These are phyloP conservation scores for Recurvirostra avosetta DNA, from an alignment of 2,113 vertebrate genomes.

Conservation along the genomic window DNA sequence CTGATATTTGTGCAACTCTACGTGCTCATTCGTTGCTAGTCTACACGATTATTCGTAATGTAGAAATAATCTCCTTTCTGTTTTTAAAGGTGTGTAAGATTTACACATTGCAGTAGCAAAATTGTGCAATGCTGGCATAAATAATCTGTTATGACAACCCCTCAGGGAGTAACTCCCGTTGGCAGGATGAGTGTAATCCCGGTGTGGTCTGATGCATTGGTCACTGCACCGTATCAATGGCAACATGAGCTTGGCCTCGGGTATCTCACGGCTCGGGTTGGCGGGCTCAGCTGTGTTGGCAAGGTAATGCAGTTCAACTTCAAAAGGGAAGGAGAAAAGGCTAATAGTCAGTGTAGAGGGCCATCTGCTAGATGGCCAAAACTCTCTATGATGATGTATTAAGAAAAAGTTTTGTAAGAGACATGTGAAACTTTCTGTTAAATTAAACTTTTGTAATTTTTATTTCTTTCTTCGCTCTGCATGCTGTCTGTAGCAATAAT, in stretches of 20 bases:
- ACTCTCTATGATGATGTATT: background rate
- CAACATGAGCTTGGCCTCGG: background rate
- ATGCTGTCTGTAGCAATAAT: background rate
- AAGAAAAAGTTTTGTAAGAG: background rate
- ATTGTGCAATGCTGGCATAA: background rate
- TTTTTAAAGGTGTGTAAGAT: background rate
- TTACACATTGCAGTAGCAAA: background rate
- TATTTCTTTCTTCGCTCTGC: background rate
- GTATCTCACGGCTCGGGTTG: background rate
- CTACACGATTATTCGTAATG: background rate
- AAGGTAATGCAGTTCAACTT: background rate
- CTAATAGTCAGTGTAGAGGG: background rate
- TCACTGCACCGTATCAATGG: background rate
- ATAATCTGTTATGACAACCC: constrained; percentile 34
- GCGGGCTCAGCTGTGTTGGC: background rate
- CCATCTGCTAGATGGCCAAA: background rate
- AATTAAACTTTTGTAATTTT: background rate
- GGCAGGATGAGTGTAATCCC: background rate
- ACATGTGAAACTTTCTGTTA: background rate
- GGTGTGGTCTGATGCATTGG: background rate
- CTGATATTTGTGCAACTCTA: background rate
- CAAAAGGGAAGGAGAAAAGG: background rate
- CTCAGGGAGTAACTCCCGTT: background rate
- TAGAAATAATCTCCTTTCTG: background rate
- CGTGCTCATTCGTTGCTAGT: background rate